These are phyloP conservation scores for Hippopotamus amphibius DNA, from an alignment of 2,113 vertebrate species.

Conservation along the genomic window DNA sequence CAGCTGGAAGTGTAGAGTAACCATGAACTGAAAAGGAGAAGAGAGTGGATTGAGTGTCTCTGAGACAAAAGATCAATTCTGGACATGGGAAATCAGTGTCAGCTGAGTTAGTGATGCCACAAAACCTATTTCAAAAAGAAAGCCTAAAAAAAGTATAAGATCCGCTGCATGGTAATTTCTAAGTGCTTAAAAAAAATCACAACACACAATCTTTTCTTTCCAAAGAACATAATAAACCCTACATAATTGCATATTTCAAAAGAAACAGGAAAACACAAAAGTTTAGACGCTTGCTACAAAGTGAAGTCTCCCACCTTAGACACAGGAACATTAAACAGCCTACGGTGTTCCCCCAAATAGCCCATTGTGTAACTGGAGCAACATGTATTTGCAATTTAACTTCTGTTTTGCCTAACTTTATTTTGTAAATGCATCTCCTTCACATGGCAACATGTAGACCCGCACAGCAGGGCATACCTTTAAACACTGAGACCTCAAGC, in stretches of 20 bases:
- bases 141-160: not conserved
- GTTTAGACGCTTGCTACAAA: conserved; percentile 62
- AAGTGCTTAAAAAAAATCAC: conserved; percentile 28
- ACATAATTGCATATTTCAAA: conserved; percentile 20
- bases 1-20: not conserved
- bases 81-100: not conserved
- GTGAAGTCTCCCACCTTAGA: conserved; percentile 56
- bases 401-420: conserved; percentile 57
- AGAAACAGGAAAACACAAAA: conserved; percentile 58
- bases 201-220: not conserved
- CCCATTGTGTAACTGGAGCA: not conserved
- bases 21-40: conserved; percentile 2
- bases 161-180: not conserved
- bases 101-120: not conserved
- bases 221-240: conserved; percentile 60
- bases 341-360: conserved; percentile 60
- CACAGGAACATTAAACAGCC: conserved; percentile 52
- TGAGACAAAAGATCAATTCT: not conserved
- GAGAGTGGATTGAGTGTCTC: not conserved
- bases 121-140: conserved; percentile 14
- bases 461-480: not conserved
- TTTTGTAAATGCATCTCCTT: conserved; percentile 32
- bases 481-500: conserved; percentile 44
- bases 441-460: not conserved
- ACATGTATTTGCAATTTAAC: conserved; percentile 51